phyloP scores from a whole-genome alignment of 2,113 vertebrate species.

The Nasalis larvatus region DNA sequence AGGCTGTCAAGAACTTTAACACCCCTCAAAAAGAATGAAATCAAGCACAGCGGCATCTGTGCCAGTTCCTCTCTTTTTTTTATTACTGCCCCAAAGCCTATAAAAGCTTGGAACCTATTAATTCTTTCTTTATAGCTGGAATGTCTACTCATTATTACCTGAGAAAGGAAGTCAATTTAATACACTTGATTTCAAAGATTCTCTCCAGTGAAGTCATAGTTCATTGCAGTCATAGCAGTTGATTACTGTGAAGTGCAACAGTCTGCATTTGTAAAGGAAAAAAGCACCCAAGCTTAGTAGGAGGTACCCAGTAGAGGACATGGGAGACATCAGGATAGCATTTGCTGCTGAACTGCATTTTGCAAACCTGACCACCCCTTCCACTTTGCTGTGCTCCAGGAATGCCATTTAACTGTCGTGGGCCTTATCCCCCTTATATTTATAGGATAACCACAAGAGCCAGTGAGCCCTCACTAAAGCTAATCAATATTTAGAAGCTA shows the following conservation, averaged over 20 bases:
- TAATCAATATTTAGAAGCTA: conserved; percentile 73
- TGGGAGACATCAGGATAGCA: background rate
- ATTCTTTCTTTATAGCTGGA: conserved; percentile 27
- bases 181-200: conserved; percentile 22
- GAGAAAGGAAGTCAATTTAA: conserved; percentile 35
- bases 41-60: background rate
- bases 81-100: conserved; percentile 21
- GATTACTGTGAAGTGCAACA: conserved; percentile 19
- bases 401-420: conserved; percentile 70
- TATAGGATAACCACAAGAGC: conserved; percentile 42
- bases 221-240: conserved; percentile 50
- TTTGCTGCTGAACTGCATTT: conserved; percentile 24
- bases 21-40: background rate
- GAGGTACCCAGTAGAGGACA: background rate
- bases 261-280: conserved; percentile 58
- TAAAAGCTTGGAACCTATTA: conserved; percentile 43
- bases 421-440: conserved; percentile 33
- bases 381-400: conserved; percentile 3
- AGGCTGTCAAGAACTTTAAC: background rate
- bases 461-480: conserved; percentile 57
- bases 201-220: background rate
- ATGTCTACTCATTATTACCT: conserved; percentile 59
- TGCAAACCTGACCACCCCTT: conserved; percentile 45
- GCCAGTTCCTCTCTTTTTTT: background rate
- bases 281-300: background rate